These are phyloP conservation scores for Polyploca ridens DNA, from an alignment of 2,888 invertebrate species.

Conservation along the genomic window DNA sequence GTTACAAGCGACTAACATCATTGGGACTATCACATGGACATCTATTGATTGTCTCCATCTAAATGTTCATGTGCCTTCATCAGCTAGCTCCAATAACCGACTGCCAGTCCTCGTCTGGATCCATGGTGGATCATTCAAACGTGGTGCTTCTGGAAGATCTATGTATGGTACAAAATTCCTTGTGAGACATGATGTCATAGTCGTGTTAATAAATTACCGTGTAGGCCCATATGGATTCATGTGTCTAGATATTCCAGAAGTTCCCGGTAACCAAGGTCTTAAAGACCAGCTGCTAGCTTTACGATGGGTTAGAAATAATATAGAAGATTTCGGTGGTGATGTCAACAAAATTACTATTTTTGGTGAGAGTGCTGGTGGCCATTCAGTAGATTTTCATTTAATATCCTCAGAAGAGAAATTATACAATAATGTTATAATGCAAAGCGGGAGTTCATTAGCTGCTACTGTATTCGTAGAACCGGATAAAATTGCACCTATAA, in stretches of 20 bases:
- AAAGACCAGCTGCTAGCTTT: constrained; percentile 60
- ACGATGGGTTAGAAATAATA: constrained; percentile 59
- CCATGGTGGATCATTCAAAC: constrained; percentile 54
- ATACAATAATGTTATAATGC: constrained; percentile 37
- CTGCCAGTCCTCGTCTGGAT: constrained; percentile 62
- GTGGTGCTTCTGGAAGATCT: constrained; percentile 41
- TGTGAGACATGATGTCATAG: constrained; percentile 49
- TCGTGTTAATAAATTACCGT: constrained; percentile 55
- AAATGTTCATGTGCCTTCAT: constrained; percentile 83
- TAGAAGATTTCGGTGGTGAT: constrained; percentile 61
- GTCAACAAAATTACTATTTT: constrained; percentile 50
- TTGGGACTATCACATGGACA: too few relatives aligned
- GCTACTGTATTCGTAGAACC: constrained; percentile 35
- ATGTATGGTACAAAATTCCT: constrained; percentile 49
- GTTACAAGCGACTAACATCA: constrained; percentile 29
- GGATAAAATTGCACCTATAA: constrained; percentile 42
- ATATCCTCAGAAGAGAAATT: constrained; percentile 41
- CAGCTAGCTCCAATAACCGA: constrained; percentile 34
- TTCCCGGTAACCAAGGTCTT: constrained; percentile 64
- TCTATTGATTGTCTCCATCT: constrained; percentile 85
- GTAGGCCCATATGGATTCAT: constrained; percentile 64
- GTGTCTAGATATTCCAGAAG: constrained; percentile 58
- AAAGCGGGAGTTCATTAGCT: constrained; percentile 30
- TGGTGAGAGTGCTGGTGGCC: constrained; percentile 60
- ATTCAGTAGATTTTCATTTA: constrained; percentile 54